Conservation (phyloP, 1,140 invertebrate genomes). For the Penaeus indicus region DNA sequence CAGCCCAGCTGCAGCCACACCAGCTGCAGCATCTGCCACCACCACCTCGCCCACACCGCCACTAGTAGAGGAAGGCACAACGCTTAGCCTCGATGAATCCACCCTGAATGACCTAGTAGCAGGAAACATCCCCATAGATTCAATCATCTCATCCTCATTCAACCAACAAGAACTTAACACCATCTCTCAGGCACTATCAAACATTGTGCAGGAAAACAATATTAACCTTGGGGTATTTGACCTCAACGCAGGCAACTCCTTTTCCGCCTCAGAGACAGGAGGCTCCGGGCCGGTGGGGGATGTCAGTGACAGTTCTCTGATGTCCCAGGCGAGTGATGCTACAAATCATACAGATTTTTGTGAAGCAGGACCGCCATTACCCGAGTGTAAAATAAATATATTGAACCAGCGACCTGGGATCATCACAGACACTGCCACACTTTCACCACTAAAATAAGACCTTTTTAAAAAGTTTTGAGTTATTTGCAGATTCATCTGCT, state of each 20-base stretch:
- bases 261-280: slow-evolving; percentile 39
- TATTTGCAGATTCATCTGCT: background rate
- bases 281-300: slow-evolving; percentile 50
- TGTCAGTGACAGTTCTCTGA: slow-evolving; percentile 57
- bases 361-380: slow-evolving; percentile 36
- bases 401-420: slow-evolving; percentile 50
- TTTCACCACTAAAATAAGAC: slow-evolving; percentile 51
- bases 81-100: slow-evolving; percentile 54
- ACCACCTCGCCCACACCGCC: slow-evolving; percentile 43
- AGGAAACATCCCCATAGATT: slow-evolving; percentile 58
- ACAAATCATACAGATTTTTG: slow-evolving; percentile 46
- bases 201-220: slow-evolving; percentile 64
- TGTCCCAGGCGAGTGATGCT: slow-evolving; percentile 56
- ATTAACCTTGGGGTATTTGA: slow-evolving; percentile 53
- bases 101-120: slow-evolving; percentile 59
- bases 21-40: slow-evolving; percentile 34
- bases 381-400: slow-evolving; percentile 55
- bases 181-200: slow-evolving; percentile 68
- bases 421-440: slow-evolving; percentile 44
- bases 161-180: slow-evolving; percentile 69
- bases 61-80: slow-evolving; percentile 52
- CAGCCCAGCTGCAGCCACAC: slow-evolving; percentile 27
- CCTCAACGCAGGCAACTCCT: slow-evolving; percentile 39
- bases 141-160: slow-evolving; percentile 68
- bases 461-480: background rate